These are phyloP conservation scores for Thalassoma bifasciatum DNA, from an alignment of 2,113 vertebrate genomes.

Conservation along the genomic window DNA sequence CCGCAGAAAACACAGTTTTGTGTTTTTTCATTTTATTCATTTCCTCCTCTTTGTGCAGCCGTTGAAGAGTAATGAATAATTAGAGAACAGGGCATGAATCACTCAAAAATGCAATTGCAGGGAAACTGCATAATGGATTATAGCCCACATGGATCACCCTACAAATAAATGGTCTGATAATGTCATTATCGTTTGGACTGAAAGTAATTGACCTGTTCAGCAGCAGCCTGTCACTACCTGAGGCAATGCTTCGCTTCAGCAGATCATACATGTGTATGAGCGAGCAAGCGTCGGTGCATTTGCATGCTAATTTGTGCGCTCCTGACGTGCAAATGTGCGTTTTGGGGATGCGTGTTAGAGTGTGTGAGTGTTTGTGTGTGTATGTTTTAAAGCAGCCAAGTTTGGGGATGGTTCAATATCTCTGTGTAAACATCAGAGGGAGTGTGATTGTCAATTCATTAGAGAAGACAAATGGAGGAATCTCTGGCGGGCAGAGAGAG, in stretches of 20 bases:
- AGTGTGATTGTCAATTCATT: slow-evolving; percentile 76
- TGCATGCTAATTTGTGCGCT: slow-evolving; percentile 19
- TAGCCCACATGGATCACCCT: slow-evolving; percentile 69
- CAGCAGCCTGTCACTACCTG: slow-evolving; percentile 51
- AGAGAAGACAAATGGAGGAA: slow-evolving; percentile 69
- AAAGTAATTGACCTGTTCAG: slow-evolving; percentile 77
- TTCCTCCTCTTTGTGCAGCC: slow-evolving; percentile 18
- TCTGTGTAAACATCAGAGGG: slow-evolving; percentile 65
- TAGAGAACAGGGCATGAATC: slow-evolving; percentile 63
- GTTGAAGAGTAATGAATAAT: slow-evolving; percentile 73
- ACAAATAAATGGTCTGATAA: slow-evolving; percentile 79
- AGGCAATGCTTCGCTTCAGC: slow-evolving; percentile 47
- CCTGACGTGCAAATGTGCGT: not conserved
- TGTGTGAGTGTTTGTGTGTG: not conserved
- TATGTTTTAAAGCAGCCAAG: slow-evolving; percentile 42
- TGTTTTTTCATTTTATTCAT: slow-evolving; percentile 48
- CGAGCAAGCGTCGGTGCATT: slow-evolving; percentile 7
- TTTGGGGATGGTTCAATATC: slow-evolving; percentile 65
- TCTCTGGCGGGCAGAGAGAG: slow-evolving; percentile 27
- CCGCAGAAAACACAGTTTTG: slow-evolving; percentile 14
- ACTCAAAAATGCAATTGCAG: slow-evolving; percentile 71
- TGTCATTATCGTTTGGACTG: slow-evolving; percentile 74
- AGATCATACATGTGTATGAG: slow-evolving; percentile 31
- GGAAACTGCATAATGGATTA: slow-evolving; percentile 67
- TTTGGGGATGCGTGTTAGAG: not conserved